Percentiles rank a stretch among this genome's conserved stretches.
Conservation (phyloP, 1,140 invertebrate genomes). For the Papilio xuthus region DNA sequence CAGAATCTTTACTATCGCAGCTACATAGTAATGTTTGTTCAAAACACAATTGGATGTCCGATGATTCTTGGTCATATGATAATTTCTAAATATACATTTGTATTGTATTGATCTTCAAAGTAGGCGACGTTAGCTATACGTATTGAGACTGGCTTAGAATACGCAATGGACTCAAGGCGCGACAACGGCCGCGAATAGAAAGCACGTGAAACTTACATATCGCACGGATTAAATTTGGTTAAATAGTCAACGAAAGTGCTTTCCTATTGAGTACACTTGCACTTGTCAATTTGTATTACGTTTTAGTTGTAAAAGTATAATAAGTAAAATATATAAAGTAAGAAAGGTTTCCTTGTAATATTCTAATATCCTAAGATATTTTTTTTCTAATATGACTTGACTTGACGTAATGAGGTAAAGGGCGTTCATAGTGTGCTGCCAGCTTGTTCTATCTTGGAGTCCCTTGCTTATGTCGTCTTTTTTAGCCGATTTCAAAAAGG, state of each 20-base stretch:
- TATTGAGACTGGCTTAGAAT: neutral
- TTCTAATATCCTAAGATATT: no score
- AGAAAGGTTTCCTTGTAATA: no score
- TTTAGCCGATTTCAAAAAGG: no score
- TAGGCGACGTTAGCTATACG: neutral
- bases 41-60: neutral
- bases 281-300: slow-evolving; percentile 6
- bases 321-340: no score
- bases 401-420: no score
- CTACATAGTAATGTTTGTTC: neutral
- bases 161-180: slow-evolving; percentile 36
- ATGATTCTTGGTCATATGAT: neutral
- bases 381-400: no score
- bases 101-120: slow-evolving; percentile 34
- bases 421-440: no score
- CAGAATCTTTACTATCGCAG: neutral
- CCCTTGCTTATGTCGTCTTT: no score
- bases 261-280: neutral
- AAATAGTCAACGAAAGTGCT: slow-evolving; percentile 66
- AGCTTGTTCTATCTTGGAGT: no score
- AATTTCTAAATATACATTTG: slow-evolving; percentile 17
- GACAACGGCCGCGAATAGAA: slow-evolving; percentile 55
- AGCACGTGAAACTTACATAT: slow-evolving; percentile 67
- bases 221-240: slow-evolving; percentile 69
- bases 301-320: no score